Evolutionary conservation across 2,113 vertebrate genomes (phyloP), one percentile per base, ranked within the genome.

Genomic region (Tautogolabrus adspersus): DNA sequence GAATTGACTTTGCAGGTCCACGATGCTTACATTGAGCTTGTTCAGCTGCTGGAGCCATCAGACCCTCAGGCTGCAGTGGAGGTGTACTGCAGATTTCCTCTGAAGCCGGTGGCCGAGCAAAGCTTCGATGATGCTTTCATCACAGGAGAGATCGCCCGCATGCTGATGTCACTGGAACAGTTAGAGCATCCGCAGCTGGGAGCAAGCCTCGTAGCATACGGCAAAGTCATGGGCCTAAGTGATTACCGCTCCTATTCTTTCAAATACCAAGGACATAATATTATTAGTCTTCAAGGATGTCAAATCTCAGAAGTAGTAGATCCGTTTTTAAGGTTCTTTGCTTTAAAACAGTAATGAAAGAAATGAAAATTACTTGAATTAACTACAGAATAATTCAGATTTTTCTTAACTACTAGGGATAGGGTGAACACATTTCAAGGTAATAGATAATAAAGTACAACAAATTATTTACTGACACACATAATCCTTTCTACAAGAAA

Each of bases 161-260:
- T 93, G 47, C 86, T 94, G 40, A 93, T 94, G 85, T 79, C 82
- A 16, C 83, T 79, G 72, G 88, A 93, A 81, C 86, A 87, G 74
- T 93, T 82, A 18, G 86, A 94, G 42, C 93, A 94, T 75, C 83
- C 81, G 0, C 86, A 90, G 69, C 87, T 94, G 63, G 78, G 58
- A 10, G 61, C 75, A 54, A 91, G 79, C 68, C 87, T 95, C 26
- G 89, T 89, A 5, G 88, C 90, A 10, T 81, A 93, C 46, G 93
- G 90, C 22, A 93, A 90, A 86, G 84, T 94, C 85, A 92, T 94
- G 93, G 94, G 93, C 56, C 77, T 93, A 37, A 87, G 93, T 94
- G 71, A 84, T 69, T 77, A 6, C 62, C 42, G 2, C 44, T 74
- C 23, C 49, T 56, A 21, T 23, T 68, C 34, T 64, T 58, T 46